A percentile compares a stretch with the other conserved stretches of the same genome.
phyloP scores from a whole-genome alignment of 1,140 invertebrate species.

The Drosophila dunni region DNA sequence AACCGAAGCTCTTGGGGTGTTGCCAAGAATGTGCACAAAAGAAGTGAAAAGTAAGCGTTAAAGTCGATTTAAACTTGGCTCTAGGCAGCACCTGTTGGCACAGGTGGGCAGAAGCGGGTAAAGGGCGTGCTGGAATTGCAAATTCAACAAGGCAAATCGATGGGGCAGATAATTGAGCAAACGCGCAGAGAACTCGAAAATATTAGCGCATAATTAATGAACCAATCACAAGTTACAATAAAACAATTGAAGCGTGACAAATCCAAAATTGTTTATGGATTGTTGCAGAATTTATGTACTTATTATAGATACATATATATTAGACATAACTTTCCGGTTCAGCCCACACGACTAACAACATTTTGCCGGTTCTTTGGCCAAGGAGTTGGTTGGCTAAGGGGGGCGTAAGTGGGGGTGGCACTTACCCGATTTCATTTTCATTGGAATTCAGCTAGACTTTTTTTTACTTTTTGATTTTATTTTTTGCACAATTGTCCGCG shows the following conservation, averaged over 20 bases:
- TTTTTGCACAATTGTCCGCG: conserved; percentile 70
- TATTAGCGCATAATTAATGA: conserved; percentile 58
- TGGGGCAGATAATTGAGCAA: conserved; percentile 59
- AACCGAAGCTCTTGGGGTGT: conserved; percentile 9
- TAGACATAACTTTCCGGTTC: conserved; percentile 28
- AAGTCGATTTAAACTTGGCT: conserved; percentile 20
- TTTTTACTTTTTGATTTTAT: conserved; percentile 1
- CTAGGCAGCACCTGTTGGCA: conserved; percentile 29
- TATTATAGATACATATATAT: not conserved
- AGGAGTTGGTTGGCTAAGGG: not conserved
- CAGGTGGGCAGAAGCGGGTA: not conserved
- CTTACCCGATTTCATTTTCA: conserved; percentile 67
- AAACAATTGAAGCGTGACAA: conserved; percentile 53
- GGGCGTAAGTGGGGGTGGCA: conserved; percentile 24
- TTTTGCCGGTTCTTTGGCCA: conserved; percentile 37
- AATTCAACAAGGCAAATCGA: conserved; percentile 37
- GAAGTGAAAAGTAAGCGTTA: conserved; percentile 60
- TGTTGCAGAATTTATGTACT: conserved; percentile 23
- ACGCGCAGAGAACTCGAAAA: conserved; percentile 40
- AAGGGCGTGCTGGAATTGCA: not conserved
- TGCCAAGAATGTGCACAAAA: conserved; percentile 61
- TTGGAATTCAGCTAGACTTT: conserved; percentile 58
- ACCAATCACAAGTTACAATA: conserved; percentile 30
- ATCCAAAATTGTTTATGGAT: conserved; percentile 39
- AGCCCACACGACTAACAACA: conserved; percentile 9